Evolutionary conservation across 2,888 invertebrate genomes (phyloP), one percentile per base, ranked within the genome.

Genomic region (Metalampra italica): DNA sequence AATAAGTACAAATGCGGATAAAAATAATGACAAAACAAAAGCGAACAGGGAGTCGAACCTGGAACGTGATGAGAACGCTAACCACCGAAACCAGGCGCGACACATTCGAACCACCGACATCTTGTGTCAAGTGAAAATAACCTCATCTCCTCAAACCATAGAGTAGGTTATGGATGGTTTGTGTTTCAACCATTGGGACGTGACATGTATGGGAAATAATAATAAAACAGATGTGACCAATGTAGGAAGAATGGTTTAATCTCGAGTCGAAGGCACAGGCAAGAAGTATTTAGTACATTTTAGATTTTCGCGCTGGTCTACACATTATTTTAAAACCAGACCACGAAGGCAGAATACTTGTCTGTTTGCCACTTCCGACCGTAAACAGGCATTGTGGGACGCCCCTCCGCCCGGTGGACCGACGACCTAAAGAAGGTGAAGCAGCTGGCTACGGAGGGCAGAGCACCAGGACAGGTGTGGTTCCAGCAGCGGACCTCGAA

Each of bases 1-100:
- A 79, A 82, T 82, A 84, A 80, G 80, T 71, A 79, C 78, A n/a
- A 75, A 77, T 72, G 70, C 66, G 77, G 76, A 79, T 77, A 81
- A 82, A 79, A 81, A 83, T 78, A 79, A 79, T 76, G 74, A 73
- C 61, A 53, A 68, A 71, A 77, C 78, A 78, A 75, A 76, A 73
- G 68, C 62, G 62, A 68, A 77, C 77, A 75, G 66, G 72, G 77
- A 79, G 73, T 69, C 77, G 76, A 77, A 75, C 77, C 68, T 52
- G 47, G 60, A 53, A 87, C 87, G 87, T 87, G 87, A 85, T 63
- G 51, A 47, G 86, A 74, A 82, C 71, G 69, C 81, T 59, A 73
- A 87, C 76, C 68, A 60, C 64, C 57, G 56, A 50, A 43, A 37
- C 41, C 43, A 50, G 49, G 50, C 52, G 55, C 59, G 56, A 66